Conservation (phyloP, 2,113 vertebrate genomes). For the Pangasianodon hypophthalmus region DNA sequence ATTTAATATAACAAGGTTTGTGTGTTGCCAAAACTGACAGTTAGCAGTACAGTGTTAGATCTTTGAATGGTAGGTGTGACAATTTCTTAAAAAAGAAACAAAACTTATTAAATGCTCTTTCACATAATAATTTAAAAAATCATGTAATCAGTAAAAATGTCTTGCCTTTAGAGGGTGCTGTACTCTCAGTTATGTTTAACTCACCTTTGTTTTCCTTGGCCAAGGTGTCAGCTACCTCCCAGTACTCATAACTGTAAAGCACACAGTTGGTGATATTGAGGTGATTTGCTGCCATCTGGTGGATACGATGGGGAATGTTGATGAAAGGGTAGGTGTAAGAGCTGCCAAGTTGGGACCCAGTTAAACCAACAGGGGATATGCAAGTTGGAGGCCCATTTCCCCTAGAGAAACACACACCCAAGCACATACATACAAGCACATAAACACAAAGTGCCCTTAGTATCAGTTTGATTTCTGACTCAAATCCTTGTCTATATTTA, state of each 20-base stretch:
- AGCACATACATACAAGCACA: slow-evolving; percentile 31
- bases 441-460: background rate
- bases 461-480: background rate
- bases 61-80: background rate
- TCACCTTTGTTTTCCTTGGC: slow-evolving; percentile 95
- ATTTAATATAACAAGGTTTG: background rate
- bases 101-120: background rate
- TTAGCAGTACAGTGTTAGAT: background rate
- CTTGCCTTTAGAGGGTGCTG: background rate
- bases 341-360: slow-evolving; percentile 79
- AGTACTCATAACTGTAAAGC: slow-evolving; percentile 97
- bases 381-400: slow-evolving; percentile 77
- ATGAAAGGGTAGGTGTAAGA: slow-evolving; percentile 78
- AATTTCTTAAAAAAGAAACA: background rate
- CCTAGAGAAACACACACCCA: slow-evolving; percentile 69
- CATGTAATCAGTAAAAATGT: background rate
- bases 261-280: slow-evolving; percentile 98
- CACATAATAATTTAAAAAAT: background rate
- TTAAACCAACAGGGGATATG: slow-evolving; percentile 81
- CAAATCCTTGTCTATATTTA: background rate
- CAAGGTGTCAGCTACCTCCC: slow-evolving; percentile 97
- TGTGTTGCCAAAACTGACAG: background rate
- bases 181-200: background rate
- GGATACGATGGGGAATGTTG: slow-evolving; percentile 96
- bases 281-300: slow-evolving; percentile 99